Base-by-base conservation (phyloP, 53 echinoderm and acorn worm genomes). In the Actinopyga echinites region DNA sequence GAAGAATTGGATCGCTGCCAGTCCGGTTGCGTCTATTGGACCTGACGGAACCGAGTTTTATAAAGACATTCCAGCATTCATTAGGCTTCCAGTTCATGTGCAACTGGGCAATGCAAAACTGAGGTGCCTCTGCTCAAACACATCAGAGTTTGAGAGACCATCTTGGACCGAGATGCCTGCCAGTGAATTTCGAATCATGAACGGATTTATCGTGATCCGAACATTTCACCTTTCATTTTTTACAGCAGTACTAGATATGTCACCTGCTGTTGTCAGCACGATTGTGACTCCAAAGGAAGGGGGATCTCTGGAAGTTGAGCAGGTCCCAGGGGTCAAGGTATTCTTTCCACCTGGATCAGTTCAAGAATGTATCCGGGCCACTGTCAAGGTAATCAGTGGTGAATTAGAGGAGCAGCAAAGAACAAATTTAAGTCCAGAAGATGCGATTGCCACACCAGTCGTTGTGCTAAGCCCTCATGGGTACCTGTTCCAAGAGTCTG, bases 41-140 rank as follows among this genome's bases (percentile, higher is more conserved):
- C 97, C 97, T 33, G 90, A 94, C 65, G 92, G 92, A 37, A 88
- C 97, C 8, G 57, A 80, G 8, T 94, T 96, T 84, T 96, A 96
- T 74, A 84, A 86, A 24, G 93, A 96, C 57, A 75, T 84, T 67
- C 97, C 97, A 44, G 97, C 97, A 15, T 74, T 94, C 17, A 86
- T 96, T 23, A 79, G 93, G 40, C 86, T 96, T 20, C 97, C 97
- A 30, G 63, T 96, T 53, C 78, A 83, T 61, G 83, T 84, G 26
- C 86, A 91, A 24, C 38, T 89, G 37, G 84, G 89, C 30, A 85
- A 87, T 56, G 69, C 85, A 13, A 82, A 79, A 83, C 82, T 96
- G 49, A 75, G 92, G 53, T 94, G 94, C 67, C 80, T 94, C 17
- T 87, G 90, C 29, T 94, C 94, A 37, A 85, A 92, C 37, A 92